Conservation (phyloP, 1,140 invertebrate species). For the Pinna nobilis region DNA sequence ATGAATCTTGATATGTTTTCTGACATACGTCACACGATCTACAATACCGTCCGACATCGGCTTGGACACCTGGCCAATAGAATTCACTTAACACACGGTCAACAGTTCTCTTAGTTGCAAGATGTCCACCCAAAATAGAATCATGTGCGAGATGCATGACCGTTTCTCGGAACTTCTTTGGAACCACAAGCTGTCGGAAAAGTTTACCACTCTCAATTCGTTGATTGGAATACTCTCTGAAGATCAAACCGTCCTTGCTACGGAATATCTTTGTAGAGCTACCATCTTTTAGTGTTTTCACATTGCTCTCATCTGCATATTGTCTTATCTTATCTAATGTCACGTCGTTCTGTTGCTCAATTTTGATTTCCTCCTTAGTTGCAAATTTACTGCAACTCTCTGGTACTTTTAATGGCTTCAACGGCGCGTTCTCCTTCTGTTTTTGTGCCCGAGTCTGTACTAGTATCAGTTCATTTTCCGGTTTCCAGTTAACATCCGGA, state of each 20-base stretch:
- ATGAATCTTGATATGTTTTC: conserved; percentile 1
- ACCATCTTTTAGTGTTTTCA: not conserved
- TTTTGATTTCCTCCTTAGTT: not conserved
- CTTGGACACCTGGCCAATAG: conserved; percentile 43
- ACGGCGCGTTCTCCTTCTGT: not conserved
- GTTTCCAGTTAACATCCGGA: not conserved
- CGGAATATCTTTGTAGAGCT: not conserved
- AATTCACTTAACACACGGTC: conserved; percentile 21
- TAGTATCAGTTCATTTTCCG: not conserved
- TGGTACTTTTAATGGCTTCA: not conserved
- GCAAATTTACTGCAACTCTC: not conserved
- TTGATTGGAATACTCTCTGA: not conserved
- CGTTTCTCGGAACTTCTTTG: conserved; percentile 8
- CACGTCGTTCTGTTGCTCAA: conserved; percentile 2
- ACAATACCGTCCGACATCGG: conserved; percentile 23
- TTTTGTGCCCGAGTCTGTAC: conserved; percentile 7
- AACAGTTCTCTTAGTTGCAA: conserved; percentile 17
- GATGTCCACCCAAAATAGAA: conserved; percentile 28
- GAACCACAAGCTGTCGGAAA: conserved; percentile 14
- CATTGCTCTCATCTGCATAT: not conserved
- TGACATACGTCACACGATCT: conserved; percentile 36
- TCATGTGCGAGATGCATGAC: conserved; percentile 40
- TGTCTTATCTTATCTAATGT: not conserved
- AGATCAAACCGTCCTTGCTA: conserved; percentile 2
- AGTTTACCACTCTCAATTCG: not conserved